Conservation (phyloP, 2,888 invertebrate species). For the Gymnosoma rotundatum region DNA sequence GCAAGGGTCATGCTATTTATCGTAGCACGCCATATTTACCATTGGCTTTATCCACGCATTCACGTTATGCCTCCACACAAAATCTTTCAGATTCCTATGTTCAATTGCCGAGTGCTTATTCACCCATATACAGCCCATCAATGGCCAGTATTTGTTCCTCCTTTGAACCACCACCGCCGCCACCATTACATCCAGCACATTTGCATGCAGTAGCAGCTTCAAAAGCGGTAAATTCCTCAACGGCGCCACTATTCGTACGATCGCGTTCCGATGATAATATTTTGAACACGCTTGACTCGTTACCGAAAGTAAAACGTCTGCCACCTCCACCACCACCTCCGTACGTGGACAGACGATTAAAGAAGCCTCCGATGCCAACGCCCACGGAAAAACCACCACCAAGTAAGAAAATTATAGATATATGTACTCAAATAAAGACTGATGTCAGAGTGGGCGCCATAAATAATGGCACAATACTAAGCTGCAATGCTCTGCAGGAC, state of each 20-base stretch:
- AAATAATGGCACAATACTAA: too few relatives aligned
- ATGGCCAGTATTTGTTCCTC: slow-evolving; percentile 86
- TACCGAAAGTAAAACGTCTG: slow-evolving; percentile 83
- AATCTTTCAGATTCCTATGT: slow-evolving; percentile 90
- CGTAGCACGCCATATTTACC: slow-evolving; percentile 91
- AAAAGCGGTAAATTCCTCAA: slow-evolving; percentile 77
- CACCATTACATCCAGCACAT: slow-evolving; percentile 84
- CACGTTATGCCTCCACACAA: slow-evolving; percentile 90
- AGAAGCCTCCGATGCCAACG: slow-evolving; percentile 83
- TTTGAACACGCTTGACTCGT: slow-evolving; percentile 86
- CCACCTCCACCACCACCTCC: slow-evolving; percentile 85
- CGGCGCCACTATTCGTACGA: slow-evolving; percentile 84
- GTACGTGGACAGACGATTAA: slow-evolving; percentile 81
- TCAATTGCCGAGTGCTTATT: slow-evolving; percentile 85
- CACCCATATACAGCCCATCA: slow-evolving; percentile 86
- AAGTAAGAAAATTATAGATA: slow-evolving; percentile 77
- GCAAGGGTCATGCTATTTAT: slow-evolving; percentile 89
- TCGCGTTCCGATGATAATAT: slow-evolving; percentile 92
- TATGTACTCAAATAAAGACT: not conserved
- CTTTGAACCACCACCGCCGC: slow-evolving; percentile 87
- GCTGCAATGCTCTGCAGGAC: too few relatives aligned
- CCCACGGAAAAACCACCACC: slow-evolving; percentile 82
- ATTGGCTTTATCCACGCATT: slow-evolving; percentile 86
- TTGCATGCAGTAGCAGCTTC: slow-evolving; percentile 75
- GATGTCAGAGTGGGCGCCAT: too few relatives aligned